Percentiles rank a stretch among this genome's conserved stretches.
Evolutionary conservation across 2,113 vertebrate genomes (phyloP).

Genomic region (Raja brachyura): DNA sequence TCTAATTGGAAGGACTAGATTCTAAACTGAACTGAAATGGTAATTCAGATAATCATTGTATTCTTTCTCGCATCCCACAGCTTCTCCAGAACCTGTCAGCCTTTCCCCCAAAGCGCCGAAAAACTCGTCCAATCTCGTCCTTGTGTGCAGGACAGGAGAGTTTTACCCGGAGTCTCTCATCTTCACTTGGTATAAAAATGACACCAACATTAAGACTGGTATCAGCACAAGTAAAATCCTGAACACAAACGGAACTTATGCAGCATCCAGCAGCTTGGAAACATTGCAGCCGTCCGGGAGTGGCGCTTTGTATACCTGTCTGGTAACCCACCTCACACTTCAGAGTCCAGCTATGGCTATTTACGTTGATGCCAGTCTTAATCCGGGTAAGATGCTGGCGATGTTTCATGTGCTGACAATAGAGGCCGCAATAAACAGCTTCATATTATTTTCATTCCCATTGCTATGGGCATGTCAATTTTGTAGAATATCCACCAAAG

Average conservation of each 20-base stretch:
- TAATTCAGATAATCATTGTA: not conserved
- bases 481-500: not conserved
- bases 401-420: no score
- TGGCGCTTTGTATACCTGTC: not conserved
- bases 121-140: not conserved
- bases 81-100: not conserved
- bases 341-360: not conserved
- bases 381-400: not conserved
- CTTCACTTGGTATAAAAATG: constrained; percentile 3
- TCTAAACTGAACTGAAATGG: not conserved
- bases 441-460: not conserved
- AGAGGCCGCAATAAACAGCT: not conserved
- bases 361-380: not conserved
- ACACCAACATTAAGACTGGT: not conserved
- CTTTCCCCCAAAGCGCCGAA: not conserved
- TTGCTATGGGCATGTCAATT: no score
- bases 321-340: not conserved
- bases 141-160: not conserved
- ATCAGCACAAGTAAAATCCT: not conserved
- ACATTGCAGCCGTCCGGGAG: not conserved
- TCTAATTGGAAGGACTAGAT: not conserved
- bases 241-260: not conserved
- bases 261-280: not conserved
- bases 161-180: not conserved
- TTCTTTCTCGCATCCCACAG: not conserved